Percentiles rank a stretch among this genome's conserved stretches.
Conservation (phyloP, 2,797 vertebrate species). For the Karalla daura region DNA sequence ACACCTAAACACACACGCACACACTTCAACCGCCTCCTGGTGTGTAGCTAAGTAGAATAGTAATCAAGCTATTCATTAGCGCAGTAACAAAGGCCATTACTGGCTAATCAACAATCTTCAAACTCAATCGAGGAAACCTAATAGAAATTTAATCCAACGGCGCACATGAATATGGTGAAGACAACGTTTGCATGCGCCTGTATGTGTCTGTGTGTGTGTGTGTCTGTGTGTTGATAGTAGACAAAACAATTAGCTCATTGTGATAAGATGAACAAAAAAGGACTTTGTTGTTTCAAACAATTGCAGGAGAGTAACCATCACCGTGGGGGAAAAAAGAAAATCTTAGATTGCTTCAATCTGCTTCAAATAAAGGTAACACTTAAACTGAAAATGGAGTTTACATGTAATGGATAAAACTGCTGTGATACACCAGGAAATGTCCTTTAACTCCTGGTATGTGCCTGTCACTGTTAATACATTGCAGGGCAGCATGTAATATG, state of each 20-base stretch:
- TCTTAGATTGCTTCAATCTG: slow-evolving; percentile 17
- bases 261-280: slow-evolving; percentile 63
- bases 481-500: too few relatives aligned
- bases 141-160: slow-evolving; percentile 83
- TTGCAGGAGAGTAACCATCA: slow-evolving; percentile 43
- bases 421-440: slow-evolving; percentile 7
- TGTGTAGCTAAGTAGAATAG: slow-evolving; percentile 80
- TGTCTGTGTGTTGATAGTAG: slow-evolving; percentile 37
- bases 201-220: slow-evolving; percentile 20
- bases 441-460: background rate
- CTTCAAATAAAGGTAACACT: slow-evolving; percentile 24
- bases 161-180: slow-evolving; percentile 54
- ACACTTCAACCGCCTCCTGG: slow-evolving; percentile 51
- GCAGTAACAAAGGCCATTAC: slow-evolving; percentile 87
- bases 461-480: background rate
- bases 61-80: slow-evolving; percentile 90
- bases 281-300: slow-evolving; percentile 53
- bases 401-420: slow-evolving; percentile 2
- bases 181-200: too few relatives aligned
- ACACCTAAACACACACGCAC: slow-evolving; percentile 27
- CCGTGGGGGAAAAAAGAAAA: background rate
- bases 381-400: slow-evolving; percentile 6
- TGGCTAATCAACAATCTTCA: slow-evolving; percentile 88
- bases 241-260: slow-evolving; percentile 67
- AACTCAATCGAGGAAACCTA: slow-evolving; percentile 86